Evolutionary conservation across 2,797 vertebrate species (phyloP).

Genomic region (Rhinophrynus dorsalis): DNA sequence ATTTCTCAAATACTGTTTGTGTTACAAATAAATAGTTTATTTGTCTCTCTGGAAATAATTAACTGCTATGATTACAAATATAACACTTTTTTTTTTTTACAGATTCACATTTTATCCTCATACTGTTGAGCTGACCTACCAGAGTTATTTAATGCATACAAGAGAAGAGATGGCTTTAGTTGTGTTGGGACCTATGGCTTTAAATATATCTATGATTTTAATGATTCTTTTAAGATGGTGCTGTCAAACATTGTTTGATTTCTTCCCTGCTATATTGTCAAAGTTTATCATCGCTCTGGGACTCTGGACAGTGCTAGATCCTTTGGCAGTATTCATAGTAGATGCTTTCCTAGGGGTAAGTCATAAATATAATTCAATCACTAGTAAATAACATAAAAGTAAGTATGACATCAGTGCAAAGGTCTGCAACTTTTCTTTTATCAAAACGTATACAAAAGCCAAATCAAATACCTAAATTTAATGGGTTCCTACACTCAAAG

Average conservation of each 20-base stretch:
- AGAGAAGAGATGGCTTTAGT: slow-evolving; percentile 87
- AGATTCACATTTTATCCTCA: slow-evolving; percentile 83
- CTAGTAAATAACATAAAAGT: slow-evolving; percentile 81
- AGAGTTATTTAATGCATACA: slow-evolving; percentile 81
- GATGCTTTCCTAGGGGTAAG: slow-evolving; percentile 96
- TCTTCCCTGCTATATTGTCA: slow-evolving; percentile 93
- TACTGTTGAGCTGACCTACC: slow-evolving; percentile 88
- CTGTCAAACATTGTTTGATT: slow-evolving; percentile 92
- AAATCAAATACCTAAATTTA: too few relatives aligned
- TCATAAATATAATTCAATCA: slow-evolving; percentile 89
- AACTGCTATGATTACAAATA: too few relatives aligned
- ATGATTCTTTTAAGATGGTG: slow-evolving; percentile 93
- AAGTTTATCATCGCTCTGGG: slow-evolving; percentile 93
- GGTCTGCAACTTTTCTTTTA: too few relatives aligned
- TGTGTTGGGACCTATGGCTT: slow-evolving; percentile 85
- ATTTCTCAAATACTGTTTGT: too few relatives aligned
- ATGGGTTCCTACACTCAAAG: too few relatives aligned
- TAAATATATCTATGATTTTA: slow-evolving; percentile 79
- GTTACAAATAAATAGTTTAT: too few relatives aligned
- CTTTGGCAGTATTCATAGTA: slow-evolving; percentile 90
- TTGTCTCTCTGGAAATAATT: too few relatives aligned
- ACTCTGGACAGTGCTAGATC: slow-evolving; percentile 94
- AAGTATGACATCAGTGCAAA: too few relatives aligned
- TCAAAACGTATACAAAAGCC: too few relatives aligned
- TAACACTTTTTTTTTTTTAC: slow-evolving; percentile 53